Percentiles rank a stretch among this genome's conserved stretches.
These are phyloP conservation scores for Danio jaintianensis DNA, from an alignment of 2,797 vertebrate species.

Conservation along the genomic window DNA sequence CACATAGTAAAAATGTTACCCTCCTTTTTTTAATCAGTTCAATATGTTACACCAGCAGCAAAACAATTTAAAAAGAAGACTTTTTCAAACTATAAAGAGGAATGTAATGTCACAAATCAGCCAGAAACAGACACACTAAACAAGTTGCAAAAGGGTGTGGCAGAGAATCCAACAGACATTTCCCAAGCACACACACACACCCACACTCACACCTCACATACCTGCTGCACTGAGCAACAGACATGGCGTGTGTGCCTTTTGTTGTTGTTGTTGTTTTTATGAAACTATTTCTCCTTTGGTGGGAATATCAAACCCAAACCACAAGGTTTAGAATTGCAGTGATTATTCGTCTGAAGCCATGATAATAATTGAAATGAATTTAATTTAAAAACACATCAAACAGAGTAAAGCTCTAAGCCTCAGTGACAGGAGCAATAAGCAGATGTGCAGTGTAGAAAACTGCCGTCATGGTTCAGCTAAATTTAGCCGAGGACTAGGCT, in stretches of 20 bases:
- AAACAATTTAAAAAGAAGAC: background rate
- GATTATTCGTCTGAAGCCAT: background rate
- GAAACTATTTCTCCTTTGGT: background rate
- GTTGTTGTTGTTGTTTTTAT: background rate
- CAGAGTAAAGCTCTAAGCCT: conserved; percentile 19
- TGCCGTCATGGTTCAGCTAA: conserved; percentile 20
- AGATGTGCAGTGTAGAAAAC: background rate
- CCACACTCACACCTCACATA: conserved; percentile 20
- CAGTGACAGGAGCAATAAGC: conserved; percentile 13
- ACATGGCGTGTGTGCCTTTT: conserved; percentile 33
- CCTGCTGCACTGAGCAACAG: conserved; percentile 40
- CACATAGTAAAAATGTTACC: background rate
- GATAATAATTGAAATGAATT: background rate
- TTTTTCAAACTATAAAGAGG: background rate
- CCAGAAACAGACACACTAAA: background rate
- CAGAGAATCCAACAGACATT: background rate
- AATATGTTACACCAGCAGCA: background rate
- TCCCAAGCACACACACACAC: background rate
- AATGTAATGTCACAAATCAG: background rate
- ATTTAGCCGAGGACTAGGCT: conserved; percentile 12
- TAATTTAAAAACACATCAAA: conserved; percentile 2
- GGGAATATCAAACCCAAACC: background rate
- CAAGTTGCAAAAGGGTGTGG: conserved; percentile 26
- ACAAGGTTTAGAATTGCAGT: background rate
- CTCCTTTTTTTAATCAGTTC: background rate